Evolutionary conservation across 2,113 vertebrate genomes (phyloP), one percentile per base, ranked within the genome.

Genomic region (Aspidoscelis tigris): DNA sequence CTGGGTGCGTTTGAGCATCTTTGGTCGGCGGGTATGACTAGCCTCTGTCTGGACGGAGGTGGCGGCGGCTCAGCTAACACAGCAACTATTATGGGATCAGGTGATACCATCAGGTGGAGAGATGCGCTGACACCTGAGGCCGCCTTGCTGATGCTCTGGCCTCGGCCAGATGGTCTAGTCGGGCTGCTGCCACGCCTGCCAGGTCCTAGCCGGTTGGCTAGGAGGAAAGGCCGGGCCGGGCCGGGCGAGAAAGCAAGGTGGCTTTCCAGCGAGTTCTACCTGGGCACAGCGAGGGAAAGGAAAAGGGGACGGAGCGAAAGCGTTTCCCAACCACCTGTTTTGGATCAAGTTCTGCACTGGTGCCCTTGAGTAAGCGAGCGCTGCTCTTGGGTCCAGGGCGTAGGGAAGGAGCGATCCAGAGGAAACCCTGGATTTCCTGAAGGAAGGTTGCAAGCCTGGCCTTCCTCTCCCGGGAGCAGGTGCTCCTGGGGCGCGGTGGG

Each of bases 101-200:
- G 84, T 50, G 47, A 50, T 84, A 89, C 90, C 94, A 90, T 94
- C 95, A 95, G 96, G 95, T 93, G 93, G 91, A 83, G 81, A 91
- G 88, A 92, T 91, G 89, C 84, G 83, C 75, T 91, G 90, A 90
- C 93, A 94, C 92, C 95, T 91, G 94, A 93, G 89, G 83, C 89
- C 82, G 76, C 85, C 91, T 26, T 44, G 44, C 87, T 88, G 83
- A 6, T 50, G 82, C 84, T 84, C 88, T 92, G 94, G 92, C 93
- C 94, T 93, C 88, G 90, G 85, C 77, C 33, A 86, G 80, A 89
- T 12, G 10, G 53, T 39, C 69, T 72, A 70, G 39, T 43, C 43
- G 22, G 3, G 26, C 77, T 24, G 26, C 77, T 24, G 26, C 20
- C 77, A 14, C 47, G 7, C 44, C 26, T 33, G 14, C 8, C 5